Conservation (phyloP, 2,113 vertebrate species). For the Hippocampus comes region DNA sequence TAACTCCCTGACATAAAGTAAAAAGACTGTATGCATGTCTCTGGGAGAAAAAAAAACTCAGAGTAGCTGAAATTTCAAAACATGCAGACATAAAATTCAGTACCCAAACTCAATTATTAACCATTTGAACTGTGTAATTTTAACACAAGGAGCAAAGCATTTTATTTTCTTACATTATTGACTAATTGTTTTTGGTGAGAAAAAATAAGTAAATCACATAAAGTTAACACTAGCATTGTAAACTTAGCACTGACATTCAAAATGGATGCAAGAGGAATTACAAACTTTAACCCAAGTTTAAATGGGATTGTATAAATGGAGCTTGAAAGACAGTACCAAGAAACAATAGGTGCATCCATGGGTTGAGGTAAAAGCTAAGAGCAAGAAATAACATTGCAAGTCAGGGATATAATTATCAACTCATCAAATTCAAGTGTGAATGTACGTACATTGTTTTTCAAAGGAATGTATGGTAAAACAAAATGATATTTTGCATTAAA, state of each 20-base stretch:
- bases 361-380: not conserved
- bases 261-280: not conserved
- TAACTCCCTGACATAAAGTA: constrained; percentile 45
- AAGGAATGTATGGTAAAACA: not conserved
- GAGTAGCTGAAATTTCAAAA: constrained; percentile 15
- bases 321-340: not conserved
- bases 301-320: not conserved
- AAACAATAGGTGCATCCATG: not conserved
- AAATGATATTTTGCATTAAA: not conserved
- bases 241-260: not conserved
- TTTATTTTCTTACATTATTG: not conserved
- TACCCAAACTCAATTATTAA: not conserved
- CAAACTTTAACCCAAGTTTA: not conserved
- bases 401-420: not conserved
- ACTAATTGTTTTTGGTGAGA: not conserved
- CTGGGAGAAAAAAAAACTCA: constrained; percentile 18
- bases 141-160: not conserved
- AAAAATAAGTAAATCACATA: not conserved
- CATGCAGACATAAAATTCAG: not conserved
- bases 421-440: not conserved
- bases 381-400: no score
- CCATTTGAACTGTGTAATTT: not conserved
- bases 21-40: constrained; percentile 27
- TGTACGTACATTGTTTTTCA: not conserved
- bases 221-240: not conserved